Evolutionary conservation across 2,113 vertebrate species (phyloP).

Genomic region (Pelecanus crispus): DNA sequence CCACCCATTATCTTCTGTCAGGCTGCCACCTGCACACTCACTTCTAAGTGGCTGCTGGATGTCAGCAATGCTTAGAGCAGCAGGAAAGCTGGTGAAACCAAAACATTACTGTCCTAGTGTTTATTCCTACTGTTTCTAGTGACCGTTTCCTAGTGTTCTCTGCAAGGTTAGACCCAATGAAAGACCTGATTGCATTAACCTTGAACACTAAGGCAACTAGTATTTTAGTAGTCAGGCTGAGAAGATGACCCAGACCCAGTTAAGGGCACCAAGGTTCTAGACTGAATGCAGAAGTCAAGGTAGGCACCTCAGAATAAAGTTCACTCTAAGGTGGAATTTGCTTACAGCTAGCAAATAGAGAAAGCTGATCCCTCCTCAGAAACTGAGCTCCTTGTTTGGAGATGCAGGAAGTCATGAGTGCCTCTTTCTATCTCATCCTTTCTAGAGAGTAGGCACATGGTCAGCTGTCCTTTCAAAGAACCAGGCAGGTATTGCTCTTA

Average conservation of each 20-base stretch:
- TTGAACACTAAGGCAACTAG: background rate
- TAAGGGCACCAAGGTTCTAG: background rate
- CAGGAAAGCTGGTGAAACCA: background rate
- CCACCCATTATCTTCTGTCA: background rate
- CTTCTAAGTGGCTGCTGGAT: background rate
- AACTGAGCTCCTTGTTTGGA: background rate
- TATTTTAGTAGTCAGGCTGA: background rate
- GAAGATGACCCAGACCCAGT: background rate
- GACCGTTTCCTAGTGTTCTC: background rate
- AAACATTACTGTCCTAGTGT: background rate
- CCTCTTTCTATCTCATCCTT: background rate
- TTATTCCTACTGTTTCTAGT: background rate
- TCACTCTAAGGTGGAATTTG: background rate
- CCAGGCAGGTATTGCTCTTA: background rate
- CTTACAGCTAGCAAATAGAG: background rate
- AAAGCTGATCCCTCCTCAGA: background rate
- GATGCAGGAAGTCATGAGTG: background rate
- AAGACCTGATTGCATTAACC: background rate
- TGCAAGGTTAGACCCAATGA: background rate
- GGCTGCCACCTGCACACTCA: background rate
- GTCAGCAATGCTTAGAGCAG: background rate
- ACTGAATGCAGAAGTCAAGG: background rate
- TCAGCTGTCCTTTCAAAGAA: background rate
- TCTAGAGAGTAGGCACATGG: background rate
- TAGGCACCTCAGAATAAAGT: background rate